Evolutionary conservation across 2,113 vertebrate species (phyloP).

Genomic region (Pterocles gutturalis): DNA sequence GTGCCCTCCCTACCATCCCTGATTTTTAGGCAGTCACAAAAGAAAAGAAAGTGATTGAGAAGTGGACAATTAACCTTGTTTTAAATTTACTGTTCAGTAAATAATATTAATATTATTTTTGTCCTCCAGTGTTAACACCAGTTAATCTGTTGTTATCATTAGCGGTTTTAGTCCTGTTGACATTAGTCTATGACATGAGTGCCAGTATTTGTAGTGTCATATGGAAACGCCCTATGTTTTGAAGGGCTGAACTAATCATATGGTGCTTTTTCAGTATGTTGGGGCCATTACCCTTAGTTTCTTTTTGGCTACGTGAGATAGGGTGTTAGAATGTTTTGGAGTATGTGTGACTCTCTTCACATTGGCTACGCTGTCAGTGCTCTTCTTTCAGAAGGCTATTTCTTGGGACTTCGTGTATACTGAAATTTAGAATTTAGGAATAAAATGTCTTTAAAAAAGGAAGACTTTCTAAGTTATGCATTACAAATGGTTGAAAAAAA

Average conservation of each 20-base stretch:
- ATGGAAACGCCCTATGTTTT: neutral
- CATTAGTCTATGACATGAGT: neutral
- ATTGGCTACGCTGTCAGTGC: neutral
- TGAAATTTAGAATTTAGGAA: neutral
- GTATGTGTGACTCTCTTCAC: neutral
- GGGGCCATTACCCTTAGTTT: neutral
- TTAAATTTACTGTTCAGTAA: neutral
- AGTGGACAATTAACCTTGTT: neutral
- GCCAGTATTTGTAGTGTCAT: neutral
- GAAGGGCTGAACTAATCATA: neutral
- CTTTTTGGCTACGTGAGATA: rapidly evolving
- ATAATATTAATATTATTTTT: neutral
- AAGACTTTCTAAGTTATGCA: neutral
- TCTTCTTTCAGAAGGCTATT: neutral
- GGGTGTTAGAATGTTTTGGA: neutral
- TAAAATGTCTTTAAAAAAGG: neutral
- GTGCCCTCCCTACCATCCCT: neutral
- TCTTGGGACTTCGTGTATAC: neutral
- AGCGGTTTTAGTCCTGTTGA: neutral
- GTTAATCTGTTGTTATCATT: neutral
- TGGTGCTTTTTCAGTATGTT: neutral
- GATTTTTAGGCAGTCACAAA: neutral
- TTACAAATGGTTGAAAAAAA: neutral
- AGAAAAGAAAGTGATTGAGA: neutral
- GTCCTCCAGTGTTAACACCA: neutral